Conservation (phyloP, 1,140 invertebrate species). For the Zophobas morio region DNA sequence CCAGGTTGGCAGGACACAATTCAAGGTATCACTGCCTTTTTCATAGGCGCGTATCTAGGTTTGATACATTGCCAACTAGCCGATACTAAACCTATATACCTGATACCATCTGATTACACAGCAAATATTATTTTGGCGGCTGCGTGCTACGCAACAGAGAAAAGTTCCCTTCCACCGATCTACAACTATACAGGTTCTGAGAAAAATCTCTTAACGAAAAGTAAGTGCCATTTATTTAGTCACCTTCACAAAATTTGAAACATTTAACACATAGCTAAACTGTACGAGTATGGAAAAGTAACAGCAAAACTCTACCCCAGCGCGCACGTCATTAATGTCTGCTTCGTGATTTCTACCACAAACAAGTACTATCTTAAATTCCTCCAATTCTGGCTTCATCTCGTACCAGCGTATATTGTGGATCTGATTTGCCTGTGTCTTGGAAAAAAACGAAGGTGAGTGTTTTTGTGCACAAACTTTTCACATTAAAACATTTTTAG, state of each 20-base stretch:
- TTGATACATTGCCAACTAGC: not conserved
- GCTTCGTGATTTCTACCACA: too few species aligned
- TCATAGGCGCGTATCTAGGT: not conserved
- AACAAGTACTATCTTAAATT: too few species aligned
- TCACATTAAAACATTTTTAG: not conserved
- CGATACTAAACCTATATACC: too few species aligned
- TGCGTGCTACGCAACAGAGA: not conserved
- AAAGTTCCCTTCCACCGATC: not conserved
- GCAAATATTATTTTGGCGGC: not conserved
- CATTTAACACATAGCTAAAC: not conserved
- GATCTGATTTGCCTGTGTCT: not conserved
- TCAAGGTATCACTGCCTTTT: not conserved
- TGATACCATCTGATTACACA: slow-evolving; percentile 1
- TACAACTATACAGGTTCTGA: not conserved
- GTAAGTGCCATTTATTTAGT: not conserved
- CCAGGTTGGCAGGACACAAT: slow-evolving; percentile 18
- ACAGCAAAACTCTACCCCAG: too few species aligned
- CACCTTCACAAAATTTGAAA: not conserved
- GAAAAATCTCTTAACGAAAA: not conserved
- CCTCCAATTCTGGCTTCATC: too few species aligned
- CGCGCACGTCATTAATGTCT: too few species aligned
- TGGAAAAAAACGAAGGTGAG: not conserved
- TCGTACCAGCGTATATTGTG: not conserved
- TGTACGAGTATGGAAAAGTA: not conserved
- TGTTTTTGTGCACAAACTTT: not conserved